A percentile compares a stretch with the other conserved stretches of the same genome.
phyloP scores from a whole-genome alignment of 2,888 invertebrate species.

The Eupeodes luniger region DNA sequence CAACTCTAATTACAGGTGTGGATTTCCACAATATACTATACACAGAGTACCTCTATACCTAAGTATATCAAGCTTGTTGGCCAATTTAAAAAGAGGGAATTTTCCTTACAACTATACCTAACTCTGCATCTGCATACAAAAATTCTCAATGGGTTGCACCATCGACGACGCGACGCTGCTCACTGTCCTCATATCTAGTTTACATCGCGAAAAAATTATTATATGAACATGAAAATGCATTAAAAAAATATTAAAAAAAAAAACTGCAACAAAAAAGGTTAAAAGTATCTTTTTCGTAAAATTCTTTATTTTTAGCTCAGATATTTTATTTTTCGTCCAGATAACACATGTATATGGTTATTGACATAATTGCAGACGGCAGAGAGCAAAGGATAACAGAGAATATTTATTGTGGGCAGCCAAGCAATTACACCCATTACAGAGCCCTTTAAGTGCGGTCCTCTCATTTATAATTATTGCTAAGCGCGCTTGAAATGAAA shows the following conservation, averaged over 20 bases:
- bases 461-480: conserved; percentile 68
- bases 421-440: conserved; percentile 76
- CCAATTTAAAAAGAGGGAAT: conserved; percentile 8
- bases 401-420: conserved; percentile 77
- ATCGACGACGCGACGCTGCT: background rate
- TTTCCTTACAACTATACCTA: conserved; percentile 16
- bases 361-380: conserved; percentile 80
- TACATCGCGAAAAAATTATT: conserved; percentile 56
- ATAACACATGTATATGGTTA: conserved; percentile 77
- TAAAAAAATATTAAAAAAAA: conserved; percentile 5
- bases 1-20: conserved; percentile 77
- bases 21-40: conserved; percentile 58
- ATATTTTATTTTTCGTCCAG: conserved; percentile 39
- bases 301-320: conserved; percentile 46
- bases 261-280: background rate
- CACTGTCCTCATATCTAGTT: conserved; percentile 62
- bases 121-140: conserved; percentile 47
- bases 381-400: conserved; percentile 75
- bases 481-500: conserved; percentile 64
- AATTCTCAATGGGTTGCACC: conserved; percentile 19
- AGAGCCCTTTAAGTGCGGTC: conserved; percentile 64
- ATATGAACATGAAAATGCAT: conserved; percentile 44
- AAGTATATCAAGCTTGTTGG: conserved; percentile 2
- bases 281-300: conserved; percentile 44
- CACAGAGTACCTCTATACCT: background rate